Evolutionary conservation across 2,888 invertebrate genomes (phyloP), one percentile per base, ranked within the genome.

Genomic region (Lissocephala sabroskyi): DNA sequence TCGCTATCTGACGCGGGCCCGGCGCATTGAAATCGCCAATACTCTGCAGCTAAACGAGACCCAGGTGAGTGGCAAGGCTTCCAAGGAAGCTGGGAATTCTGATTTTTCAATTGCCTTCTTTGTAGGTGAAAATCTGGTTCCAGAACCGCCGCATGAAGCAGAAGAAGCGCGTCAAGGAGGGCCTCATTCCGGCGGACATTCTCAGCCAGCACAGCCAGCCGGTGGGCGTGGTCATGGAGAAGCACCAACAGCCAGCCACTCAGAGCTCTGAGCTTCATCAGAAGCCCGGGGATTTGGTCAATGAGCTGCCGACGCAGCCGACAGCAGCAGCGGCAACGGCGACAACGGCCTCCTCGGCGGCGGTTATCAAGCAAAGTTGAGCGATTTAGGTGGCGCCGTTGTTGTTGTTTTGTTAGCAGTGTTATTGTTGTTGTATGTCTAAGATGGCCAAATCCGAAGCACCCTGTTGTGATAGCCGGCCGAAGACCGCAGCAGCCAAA

Each of bases 111-210:
- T 29, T 35, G 29, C 39, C 18, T 7, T n/a, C 6, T 5, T 55
- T 50, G 0, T 57, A 86, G 86, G 93, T 95, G 28, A 97, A 97
- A 86, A 97, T 98, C 67, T 98, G 98, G 98, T 98, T 98, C 84
- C 98, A 99, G 85, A 98, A 98, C 83, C 88, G 98, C 65, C 88
- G 98, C 73, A 98, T 98, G 98, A 98, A 98, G 84, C 97, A 97
- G 82, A 97, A 97, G 88, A 97, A 98, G 83, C 88, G 97, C 59
- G 94, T 96, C 88, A 97, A 97, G 86, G 97, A 97, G 79, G 96
- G 96, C 0, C 86, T 95, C 5, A 90, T 94, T 59, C 88, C 89
- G 11, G 86, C 88, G 33, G 90, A 90, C 62, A 84, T 87, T 13
- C 80, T 87, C 9, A 52, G 59, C n/a, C 77, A 71, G 41, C 71